Conservation (phyloP, 2,888 invertebrate species). For the Aphidius colemani region DNA sequence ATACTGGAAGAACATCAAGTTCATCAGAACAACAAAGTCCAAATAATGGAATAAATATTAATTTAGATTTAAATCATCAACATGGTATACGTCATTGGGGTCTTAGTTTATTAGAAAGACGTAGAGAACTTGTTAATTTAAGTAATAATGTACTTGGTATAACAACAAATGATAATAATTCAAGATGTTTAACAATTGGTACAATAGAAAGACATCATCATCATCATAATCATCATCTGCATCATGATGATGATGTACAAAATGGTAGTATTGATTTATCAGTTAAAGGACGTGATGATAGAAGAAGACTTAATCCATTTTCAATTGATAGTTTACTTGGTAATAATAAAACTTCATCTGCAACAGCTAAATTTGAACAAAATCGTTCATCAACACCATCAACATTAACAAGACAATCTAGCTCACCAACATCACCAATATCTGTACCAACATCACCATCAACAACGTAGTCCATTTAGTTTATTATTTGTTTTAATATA, state of each 20-base stretch:
- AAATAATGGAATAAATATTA: constrained; percentile 38
- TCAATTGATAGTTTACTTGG: constrained; percentile 84
- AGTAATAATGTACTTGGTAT: constrained; percentile 29
- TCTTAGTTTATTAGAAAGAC: constrained; percentile 60
- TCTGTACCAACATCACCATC: constrained; percentile 53
- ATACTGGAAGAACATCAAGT: constrained; percentile 47
- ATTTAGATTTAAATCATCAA: constrained; percentile 52
- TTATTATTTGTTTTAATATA: constrained; percentile 17
- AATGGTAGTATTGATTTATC: constrained; percentile 58
- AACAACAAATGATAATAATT: constrained; percentile 18
- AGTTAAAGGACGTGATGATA: constrained; percentile 64
- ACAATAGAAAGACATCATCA: constrained; percentile 23
- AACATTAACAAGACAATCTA: constrained; percentile 48
- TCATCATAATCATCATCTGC: too few relatives aligned
- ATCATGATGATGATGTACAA: constrained; percentile 53
- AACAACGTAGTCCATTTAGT: constrained; percentile 47
- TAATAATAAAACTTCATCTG: constrained; percentile 44
- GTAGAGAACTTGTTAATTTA: constrained; percentile 56
- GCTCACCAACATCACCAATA: constrained; percentile 49
- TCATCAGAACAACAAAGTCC: constrained; percentile 40
- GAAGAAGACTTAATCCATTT: constrained; percentile 79
- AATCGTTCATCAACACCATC: constrained; percentile 50
- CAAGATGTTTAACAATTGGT: constrained; percentile 19
- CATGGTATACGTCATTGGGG: constrained; percentile 57
- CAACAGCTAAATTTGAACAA: constrained; percentile 41